Evolutionary conservation across 2,113 vertebrate species (phyloP), one percentile per base, ranked within the genome.

Genomic region (Lepus europaeus): DNA sequence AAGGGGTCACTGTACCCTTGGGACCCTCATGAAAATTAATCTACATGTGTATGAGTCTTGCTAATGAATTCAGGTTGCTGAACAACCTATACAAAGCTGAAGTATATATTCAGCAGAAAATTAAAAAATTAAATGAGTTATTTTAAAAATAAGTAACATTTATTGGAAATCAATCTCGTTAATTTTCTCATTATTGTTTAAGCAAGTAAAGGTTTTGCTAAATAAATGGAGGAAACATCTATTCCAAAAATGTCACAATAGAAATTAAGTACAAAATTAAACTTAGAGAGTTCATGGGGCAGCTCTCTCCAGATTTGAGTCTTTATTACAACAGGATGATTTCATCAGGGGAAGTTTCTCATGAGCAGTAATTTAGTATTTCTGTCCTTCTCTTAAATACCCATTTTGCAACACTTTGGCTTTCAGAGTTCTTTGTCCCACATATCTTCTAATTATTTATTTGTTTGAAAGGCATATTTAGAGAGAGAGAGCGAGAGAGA

Each of bases 91-190:
- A n/a, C 20, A 25, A 68, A 78, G 36, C 59, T 78, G 17, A 81
- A 53, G 22, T 22, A 1, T 53, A 66, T 5, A 45, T 56, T 61
- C 31, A 82, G 33, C n/a, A 94, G 82, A 90, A 96, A 76, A 88
- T 73, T 68, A 27, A 23, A 91, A 45, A 6, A 8, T 45, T 45
- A 45, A 45, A 45, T 73, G 49, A 63, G 51, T 72, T 82, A 53
- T 88, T 88, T 83, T 23, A 79, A 88, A 95, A 64, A 73, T 72
- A n/a, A 91, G 25, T 12, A 89, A 31, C 2, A 77, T 39, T 56
- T 61, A 88, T 49, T 56, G 31, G 27, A 92, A 61, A 86, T 66
- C 11, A n/a, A 22, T 89, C 29, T 93, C 39, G 10, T 64, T 73
- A 68, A 87, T 11, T 78, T 89, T 66, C 20, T 87, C 76, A 53